These are phyloP conservation scores for Tanytarsus gracilentus DNA, from an alignment of 2,888 invertebrate species.

Conservation along the genomic window DNA sequence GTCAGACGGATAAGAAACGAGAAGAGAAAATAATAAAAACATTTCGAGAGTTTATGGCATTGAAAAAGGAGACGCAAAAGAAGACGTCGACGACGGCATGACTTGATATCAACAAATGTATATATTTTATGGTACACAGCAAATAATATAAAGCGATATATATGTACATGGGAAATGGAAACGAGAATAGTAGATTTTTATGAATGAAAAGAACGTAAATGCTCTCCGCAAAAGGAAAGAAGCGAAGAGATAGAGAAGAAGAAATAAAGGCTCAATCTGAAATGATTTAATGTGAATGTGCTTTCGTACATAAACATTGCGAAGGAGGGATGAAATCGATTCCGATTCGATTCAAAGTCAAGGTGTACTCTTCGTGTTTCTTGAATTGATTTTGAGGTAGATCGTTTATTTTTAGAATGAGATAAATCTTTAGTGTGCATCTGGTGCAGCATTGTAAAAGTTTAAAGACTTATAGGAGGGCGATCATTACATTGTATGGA, in stretches of 20 bases:
- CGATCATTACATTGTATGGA: background rate
- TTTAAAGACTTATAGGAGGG: background rate
- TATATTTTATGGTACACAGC: no score
- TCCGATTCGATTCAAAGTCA: no score
- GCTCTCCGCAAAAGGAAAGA: background rate
- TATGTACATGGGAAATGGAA: background rate
- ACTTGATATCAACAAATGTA: conserved; percentile 9
- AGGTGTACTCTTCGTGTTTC: no score
- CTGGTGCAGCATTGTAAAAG: background rate
- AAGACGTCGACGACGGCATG: background rate
- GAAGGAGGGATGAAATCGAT: no score
- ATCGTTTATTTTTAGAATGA: no score
- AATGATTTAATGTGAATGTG: no score
- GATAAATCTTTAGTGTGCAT: no score
- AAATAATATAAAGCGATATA: background rate
- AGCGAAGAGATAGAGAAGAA: no score
- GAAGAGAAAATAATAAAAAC: conserved; percentile 4
- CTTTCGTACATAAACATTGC: no score
- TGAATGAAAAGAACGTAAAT: background rate
- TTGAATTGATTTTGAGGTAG: no score
- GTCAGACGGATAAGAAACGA: background rate
- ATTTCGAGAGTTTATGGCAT: conserved; percentile 3
- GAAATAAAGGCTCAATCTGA: no score
- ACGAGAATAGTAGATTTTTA: no score
- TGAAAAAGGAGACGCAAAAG: background rate